These are phyloP conservation scores for Bombyx mandarina DNA, from an alignment of 1,140 invertebrate species.

Conservation along the genomic window DNA sequence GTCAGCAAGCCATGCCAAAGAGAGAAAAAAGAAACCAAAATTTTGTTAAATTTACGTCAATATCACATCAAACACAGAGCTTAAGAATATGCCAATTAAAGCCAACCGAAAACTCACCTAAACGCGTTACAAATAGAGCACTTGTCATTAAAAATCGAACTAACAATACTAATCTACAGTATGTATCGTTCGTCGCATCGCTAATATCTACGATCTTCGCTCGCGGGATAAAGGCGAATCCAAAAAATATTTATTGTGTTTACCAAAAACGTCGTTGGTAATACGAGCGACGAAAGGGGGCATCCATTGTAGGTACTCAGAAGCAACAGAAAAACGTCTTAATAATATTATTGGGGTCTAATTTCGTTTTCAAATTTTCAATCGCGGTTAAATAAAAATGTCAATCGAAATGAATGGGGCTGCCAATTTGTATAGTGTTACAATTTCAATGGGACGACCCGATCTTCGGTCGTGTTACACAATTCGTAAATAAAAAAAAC, in stretches of 20 bases:
- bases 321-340: conserved; percentile 27
- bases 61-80: too few relatives aligned
- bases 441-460: conserved; percentile 21
- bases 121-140: too few relatives aligned
- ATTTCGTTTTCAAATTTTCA: conserved; percentile 58
- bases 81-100: too few relatives aligned
- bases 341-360: conserved; percentile 67
- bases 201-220: conserved; percentile 34
- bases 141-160: too few relatives aligned
- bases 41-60: too few relatives aligned
- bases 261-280: conserved; percentile 65
- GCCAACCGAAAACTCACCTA: too few relatives aligned
- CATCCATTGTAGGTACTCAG: conserved; percentile 21
- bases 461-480: conserved; percentile 37
- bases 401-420: conserved; percentile 43
- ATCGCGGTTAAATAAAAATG: conserved; percentile 55
- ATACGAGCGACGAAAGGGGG: conserved; percentile 38
- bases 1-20: too few relatives aligned
- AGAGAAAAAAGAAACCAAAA: too few relatives aligned
- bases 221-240: conserved; percentile 29
- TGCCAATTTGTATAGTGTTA: conserved; percentile 50
- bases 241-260: conserved; percentile 66
- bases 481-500: conserved; percentile 13
- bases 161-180: too few relatives aligned
- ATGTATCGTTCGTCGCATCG: too few relatives aligned